These are phyloP conservation scores for Ceratosolen fusciceps DNA, from an alignment of 1,140 invertebrate species.

Conservation along the genomic window DNA sequence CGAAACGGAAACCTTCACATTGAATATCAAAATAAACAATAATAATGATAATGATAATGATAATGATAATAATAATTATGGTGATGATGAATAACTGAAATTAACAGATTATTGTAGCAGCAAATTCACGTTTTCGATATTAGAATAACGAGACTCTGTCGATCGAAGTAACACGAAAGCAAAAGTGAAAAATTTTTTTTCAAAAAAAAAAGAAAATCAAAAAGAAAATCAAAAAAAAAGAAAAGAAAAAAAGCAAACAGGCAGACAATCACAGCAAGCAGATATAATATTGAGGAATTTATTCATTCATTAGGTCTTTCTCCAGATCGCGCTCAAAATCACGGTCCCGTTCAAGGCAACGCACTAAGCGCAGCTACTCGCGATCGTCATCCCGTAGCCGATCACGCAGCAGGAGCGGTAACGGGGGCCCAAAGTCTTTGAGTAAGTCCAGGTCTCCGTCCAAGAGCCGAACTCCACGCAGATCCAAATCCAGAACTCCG, in stretches of 20 bases:
- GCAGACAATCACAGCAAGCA: constrained; percentile 43
- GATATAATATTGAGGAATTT: constrained; percentile 42
- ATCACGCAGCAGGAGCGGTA: constrained; percentile 65
- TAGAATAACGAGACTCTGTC: too few species aligned
- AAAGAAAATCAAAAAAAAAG: constrained; percentile 24
- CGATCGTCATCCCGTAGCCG: constrained; percentile 72
- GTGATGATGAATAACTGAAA: too few species aligned
- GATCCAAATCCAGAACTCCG: constrained; percentile 64
- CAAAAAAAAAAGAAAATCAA: too few species aligned
- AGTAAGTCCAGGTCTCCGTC: constrained; percentile 72
- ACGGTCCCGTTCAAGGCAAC: constrained; percentile 69
- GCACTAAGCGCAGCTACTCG: constrained; percentile 65
- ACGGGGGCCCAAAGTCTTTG: constrained; percentile 65
- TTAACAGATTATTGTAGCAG: too few species aligned
- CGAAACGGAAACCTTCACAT: constrained; percentile 22
- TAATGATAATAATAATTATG: too few species aligned
- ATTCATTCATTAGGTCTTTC: constrained; percentile 62
- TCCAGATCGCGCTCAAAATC: constrained; percentile 70
- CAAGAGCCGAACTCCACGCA: constrained; percentile 69
- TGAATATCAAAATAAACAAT: constrained; percentile 15
- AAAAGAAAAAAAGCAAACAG: constrained; percentile 28
- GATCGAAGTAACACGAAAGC: too few species aligned
- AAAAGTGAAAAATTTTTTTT: not conserved
- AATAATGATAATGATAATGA: constrained; percentile 5
- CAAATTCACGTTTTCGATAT: constrained; percentile 25